Evolutionary conservation across 1,140 invertebrate genomes (phyloP), one percentile per base, ranked within the genome.

Genomic region (Tribolium madens): DNA sequence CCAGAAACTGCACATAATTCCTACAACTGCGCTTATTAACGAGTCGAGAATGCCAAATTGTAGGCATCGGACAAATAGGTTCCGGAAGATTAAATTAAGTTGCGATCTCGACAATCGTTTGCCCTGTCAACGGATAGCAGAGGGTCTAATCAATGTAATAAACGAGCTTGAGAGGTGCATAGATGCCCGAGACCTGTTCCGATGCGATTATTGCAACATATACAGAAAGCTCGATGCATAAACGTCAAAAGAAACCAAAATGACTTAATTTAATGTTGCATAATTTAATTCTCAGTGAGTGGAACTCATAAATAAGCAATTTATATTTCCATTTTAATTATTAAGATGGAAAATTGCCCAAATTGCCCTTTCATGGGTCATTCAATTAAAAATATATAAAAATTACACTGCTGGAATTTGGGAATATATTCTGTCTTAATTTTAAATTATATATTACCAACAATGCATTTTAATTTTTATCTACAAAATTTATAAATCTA

Each of bases 1-100:
- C 18, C 57, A 64, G 57, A 64, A 64, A 64, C n/a, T 64, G 57
- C 57, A 64, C 57, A 64, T 64, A 64, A 64, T 64, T 64, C 57
- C 26, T 21, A 33, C 57, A 33, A 64, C 9, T 64, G 57, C 57
- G 57, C 57, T 64, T 64, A 64, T 64, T 64, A 64, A 33, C 57
- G 57, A 64, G 57, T 2, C 14, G 13, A 64, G 57, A 64, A 64
- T 13, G 57, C 26, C 57, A 64, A 64, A 64, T 64, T 64, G 57
- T 33, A 64, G 57, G 21, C 21, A 64, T 64, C 26, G 57, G 18
- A 14, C 26, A 14, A 64, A 64, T 33, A 12, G 57, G 57, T 64
- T 64, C 57, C 57, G 57, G 57, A 64, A 64, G 57, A 64, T 64
- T 64, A 64, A 64, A 64, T 64, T 64, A 64, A 64, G 57, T 9